These are phyloP conservation scores for Cordylochernes scorpioides DNA, from an alignment of 2,888 invertebrate species.

Conservation along the genomic window DNA sequence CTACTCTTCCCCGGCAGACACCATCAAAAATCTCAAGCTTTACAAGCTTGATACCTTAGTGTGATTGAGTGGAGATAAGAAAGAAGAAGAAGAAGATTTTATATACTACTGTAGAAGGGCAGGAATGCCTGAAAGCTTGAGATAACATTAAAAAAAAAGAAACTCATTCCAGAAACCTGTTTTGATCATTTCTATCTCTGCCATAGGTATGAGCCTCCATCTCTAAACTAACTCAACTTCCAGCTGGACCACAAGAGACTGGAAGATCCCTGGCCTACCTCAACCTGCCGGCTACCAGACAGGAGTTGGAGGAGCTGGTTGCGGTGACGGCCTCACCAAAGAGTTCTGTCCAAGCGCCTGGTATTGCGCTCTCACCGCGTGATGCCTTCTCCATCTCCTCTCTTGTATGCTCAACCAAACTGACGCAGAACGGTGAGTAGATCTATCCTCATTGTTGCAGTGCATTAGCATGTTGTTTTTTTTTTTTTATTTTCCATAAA, in stretches of 20 bases:
- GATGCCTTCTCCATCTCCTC: conserved; percentile 53
- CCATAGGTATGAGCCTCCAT: too few relatives aligned
- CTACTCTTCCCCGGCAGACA: too few relatives aligned
- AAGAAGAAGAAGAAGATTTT: too few relatives aligned
- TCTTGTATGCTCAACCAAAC: conserved; percentile 64
- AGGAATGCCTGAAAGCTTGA: too few relatives aligned
- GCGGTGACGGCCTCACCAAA: conserved; percentile 4
- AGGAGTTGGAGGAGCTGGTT: conserved; percentile 28
- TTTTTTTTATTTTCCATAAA: too few relatives aligned
- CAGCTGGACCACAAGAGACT: conserved; percentile 36
- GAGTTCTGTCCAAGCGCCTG: conserved; percentile 6
- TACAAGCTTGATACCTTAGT: too few relatives aligned
- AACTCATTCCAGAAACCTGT: too few relatives aligned
- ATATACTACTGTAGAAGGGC: too few relatives aligned
- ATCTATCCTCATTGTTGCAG: neutral
- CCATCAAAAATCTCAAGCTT: too few relatives aligned
- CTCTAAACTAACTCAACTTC: too few relatives aligned
- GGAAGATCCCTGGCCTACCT: conserved; percentile 33
- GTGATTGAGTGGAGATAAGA: too few relatives aligned
- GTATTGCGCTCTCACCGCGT: conserved; percentile 18
- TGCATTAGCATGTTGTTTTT: neutral
- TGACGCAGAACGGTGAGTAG: conserved; percentile 53
- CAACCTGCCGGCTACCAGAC: conserved; percentile 37
- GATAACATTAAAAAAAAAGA: too few relatives aligned
- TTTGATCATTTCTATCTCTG: conserved; percentile 2